phyloP scores from a whole-genome alignment of 2,797 vertebrate species.

The Hypotaenidia philippensis region DNA sequence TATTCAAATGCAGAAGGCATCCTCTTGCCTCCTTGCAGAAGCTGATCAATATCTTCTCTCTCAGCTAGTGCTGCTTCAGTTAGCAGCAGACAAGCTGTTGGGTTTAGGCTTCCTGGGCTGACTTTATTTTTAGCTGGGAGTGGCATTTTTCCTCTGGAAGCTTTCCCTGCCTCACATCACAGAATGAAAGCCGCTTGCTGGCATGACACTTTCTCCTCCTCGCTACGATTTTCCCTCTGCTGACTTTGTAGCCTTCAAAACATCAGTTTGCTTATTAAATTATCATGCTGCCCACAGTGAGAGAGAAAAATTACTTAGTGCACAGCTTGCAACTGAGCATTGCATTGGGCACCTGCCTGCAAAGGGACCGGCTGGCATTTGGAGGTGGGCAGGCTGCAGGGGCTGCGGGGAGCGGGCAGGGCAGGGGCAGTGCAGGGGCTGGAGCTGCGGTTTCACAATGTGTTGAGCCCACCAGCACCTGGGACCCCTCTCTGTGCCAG shows the following conservation, averaged over 20 bases:
- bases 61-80: neutral
- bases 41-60: constrained; percentile 27
- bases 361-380: neutral
- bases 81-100: constrained; percentile 39
- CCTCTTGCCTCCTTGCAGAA: neutral
- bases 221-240: constrained; percentile 15
- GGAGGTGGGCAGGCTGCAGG: neutral
- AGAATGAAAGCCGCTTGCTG: neutral
- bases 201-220: constrained; percentile 11
- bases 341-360: fast-evolving
- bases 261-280: constrained; percentile 37
- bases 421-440: neutral
- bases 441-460: neutral
- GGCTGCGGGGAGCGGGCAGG: neutral
- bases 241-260: constrained; percentile 36
- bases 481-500: neutral
- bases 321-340: neutral
- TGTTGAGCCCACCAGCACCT: neutral
- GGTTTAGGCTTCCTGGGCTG: constrained; percentile 32
- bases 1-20: constrained; percentile 21
- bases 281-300: neutral
- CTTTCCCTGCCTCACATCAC: neutral
- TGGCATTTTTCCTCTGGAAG: constrained; percentile 60
- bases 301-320: neutral
- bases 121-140: constrained; percentile 62